phyloP scores from a whole-genome alignment of 2,888 invertebrate species.

The Nasonovia ribisnigri region DNA sequence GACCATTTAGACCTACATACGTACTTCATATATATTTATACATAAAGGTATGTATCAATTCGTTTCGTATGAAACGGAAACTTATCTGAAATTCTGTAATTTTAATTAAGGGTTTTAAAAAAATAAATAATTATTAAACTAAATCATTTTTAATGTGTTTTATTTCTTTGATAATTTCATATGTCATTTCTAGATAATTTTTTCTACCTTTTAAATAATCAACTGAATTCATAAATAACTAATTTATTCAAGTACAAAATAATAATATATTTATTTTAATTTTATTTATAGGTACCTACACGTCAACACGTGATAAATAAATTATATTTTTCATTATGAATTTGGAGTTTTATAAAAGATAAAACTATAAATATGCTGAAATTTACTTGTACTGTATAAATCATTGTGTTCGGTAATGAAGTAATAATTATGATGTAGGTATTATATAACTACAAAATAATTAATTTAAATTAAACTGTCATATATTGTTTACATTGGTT shows the following conservation, averaged over 20 bases:
- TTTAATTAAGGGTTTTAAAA: background rate
- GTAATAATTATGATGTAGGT: background rate
- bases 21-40: background rate
- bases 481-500: background rate
- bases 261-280: background rate
- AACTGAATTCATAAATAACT: background rate
- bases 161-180: background rate
- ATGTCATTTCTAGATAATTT: background rate
- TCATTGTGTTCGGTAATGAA: background rate
- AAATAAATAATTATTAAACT: background rate
- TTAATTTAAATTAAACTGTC: background rate
- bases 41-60: background rate
- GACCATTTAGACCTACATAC: background rate
- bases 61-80: background rate
- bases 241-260: background rate
- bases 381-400: background rate
- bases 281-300: background rate
- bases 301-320: too few species aligned
- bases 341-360: background rate
- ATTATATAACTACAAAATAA: background rate
- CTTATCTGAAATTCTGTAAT: background rate
- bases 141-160: background rate
- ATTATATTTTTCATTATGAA: background rate
- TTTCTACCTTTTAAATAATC: background rate
- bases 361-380: background rate